phyloP scores from a whole-genome alignment of 1,140 invertebrate genomes.

The Phenacoccus solenopsis region DNA sequence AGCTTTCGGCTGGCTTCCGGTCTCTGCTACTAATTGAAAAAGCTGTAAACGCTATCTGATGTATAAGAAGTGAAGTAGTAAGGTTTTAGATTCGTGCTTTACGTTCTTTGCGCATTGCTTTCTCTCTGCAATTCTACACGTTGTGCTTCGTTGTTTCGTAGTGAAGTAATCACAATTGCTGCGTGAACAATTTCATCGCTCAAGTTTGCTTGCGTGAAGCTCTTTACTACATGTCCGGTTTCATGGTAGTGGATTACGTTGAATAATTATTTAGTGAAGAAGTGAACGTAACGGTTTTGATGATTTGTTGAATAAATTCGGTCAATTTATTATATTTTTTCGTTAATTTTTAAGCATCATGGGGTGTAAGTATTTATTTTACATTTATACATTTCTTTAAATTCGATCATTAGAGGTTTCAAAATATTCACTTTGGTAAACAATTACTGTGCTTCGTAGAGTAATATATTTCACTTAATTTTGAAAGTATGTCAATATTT shows the following conservation, averaged over 20 bases:
- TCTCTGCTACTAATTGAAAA: too few relatives aligned
- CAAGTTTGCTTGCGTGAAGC: not conserved
- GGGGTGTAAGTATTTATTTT: constrained; percentile 15
- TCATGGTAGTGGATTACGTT: not conserved
- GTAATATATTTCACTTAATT: too few relatives aligned
- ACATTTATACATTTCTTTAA: not conserved
- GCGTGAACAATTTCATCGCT: not conserved
- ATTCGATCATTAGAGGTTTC: too few relatives aligned
- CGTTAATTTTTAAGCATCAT: not conserved
- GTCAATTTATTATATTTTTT: constrained; percentile 1
- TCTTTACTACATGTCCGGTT: not conserved
- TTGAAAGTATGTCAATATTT: too few relatives aligned
- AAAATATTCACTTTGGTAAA: too few relatives aligned
- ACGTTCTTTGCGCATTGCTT: not conserved
- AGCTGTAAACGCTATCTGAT: too few relatives aligned
- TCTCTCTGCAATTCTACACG: not conserved
- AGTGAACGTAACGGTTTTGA: not conserved
- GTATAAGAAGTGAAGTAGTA: too few relatives aligned
- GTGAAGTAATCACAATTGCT: not conserved
- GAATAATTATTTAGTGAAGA: not conserved
- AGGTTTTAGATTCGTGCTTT: too few relatives aligned
- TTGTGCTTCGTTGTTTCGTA: constrained; percentile 10
- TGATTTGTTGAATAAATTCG: not conserved
- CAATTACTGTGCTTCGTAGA: too few relatives aligned
- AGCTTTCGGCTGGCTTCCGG: too few relatives aligned